Percentiles rank a stretch among this genome's conserved stretches.
Evolutionary conservation across 2,797 vertebrate genomes (phyloP).

Genomic region (Manis crassicaudata): DNA sequence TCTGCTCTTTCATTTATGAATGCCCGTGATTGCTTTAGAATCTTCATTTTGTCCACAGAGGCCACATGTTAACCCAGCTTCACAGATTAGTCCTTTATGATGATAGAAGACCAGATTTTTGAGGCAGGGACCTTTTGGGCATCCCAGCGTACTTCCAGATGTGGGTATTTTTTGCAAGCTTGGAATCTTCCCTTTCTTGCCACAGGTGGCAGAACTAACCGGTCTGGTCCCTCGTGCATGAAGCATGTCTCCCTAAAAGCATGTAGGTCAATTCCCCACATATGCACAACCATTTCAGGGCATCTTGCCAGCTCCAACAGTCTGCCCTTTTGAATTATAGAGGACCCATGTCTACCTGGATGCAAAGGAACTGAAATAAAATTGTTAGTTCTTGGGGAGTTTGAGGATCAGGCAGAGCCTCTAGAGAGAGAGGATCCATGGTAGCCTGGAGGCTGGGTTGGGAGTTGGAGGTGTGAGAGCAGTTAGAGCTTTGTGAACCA

Average conservation of each 20-base stretch:
- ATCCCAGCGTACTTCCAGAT: not conserved
- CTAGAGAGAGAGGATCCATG: fast-evolving
- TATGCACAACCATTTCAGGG: not conserved
- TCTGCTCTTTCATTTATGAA: slow-evolving; percentile 34
- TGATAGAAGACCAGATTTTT: not conserved
- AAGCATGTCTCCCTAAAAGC: not conserved
- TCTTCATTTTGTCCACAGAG: not conserved
- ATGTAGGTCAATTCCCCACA: not conserved
- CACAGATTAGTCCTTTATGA: not conserved
- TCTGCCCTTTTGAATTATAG: not conserved
- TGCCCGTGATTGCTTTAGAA: not conserved
- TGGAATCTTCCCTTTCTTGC: not conserved
- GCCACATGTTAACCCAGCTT: not conserved
- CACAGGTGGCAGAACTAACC: not conserved
- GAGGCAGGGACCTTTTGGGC: not conserved
- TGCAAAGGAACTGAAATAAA: not conserved
- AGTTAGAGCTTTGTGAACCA: not conserved
- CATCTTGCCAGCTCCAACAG: not conserved
- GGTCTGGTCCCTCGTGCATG: not conserved
- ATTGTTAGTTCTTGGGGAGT: not conserved
- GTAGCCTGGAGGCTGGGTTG: not conserved
- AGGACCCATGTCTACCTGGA: too few relatives aligned
- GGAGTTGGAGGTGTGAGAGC: not conserved
- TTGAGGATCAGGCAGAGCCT: not conserved
- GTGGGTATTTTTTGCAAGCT: not conserved